Evolutionary conservation across 2,113 vertebrate genomes (phyloP).

Genomic region (Callionymus lyra): DNA sequence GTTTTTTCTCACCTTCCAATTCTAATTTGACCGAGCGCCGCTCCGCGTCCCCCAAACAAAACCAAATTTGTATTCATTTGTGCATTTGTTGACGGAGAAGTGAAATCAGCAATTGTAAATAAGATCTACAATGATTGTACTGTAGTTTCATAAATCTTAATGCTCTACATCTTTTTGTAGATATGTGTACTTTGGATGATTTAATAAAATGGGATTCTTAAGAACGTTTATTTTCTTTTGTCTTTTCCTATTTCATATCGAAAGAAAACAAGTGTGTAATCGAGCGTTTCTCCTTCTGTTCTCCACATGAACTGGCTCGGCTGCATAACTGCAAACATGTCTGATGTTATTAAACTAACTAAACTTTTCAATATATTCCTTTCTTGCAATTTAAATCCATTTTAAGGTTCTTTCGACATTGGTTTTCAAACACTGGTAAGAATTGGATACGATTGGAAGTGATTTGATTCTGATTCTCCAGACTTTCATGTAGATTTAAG

Average conservation of each 20-base stretch:
- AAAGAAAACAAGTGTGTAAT: background rate
- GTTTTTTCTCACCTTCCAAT: background rate
- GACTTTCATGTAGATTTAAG: too few relatives aligned
- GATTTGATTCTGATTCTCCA: too few relatives aligned
- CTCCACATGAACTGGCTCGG: background rate
- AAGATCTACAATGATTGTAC: conserved; percentile 68
- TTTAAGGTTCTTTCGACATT: too few relatives aligned
- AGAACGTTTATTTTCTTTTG: conserved; percentile 16
- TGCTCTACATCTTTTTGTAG: conserved; percentile 67
- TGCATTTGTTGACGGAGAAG: conserved; percentile 22
- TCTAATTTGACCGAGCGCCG: too few relatives aligned
- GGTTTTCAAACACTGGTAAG: too few relatives aligned
- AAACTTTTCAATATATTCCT: too few relatives aligned
- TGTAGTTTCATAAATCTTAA: conserved; percentile 67
- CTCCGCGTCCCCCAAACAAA: conserved; percentile 10
- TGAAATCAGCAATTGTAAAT: conserved; percentile 67
- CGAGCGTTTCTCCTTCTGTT: background rate
- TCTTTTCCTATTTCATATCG: background rate
- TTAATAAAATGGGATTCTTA: conserved; percentile 71
- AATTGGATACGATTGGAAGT: too few relatives aligned
- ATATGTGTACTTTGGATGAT: conserved; percentile 66
- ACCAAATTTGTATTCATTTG: conserved; percentile 16
- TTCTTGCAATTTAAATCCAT: too few relatives aligned
- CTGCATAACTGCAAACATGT: background rate
- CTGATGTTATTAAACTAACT: background rate